Base-by-base conservation (phyloP, 2,888 invertebrate species). In the Argyresthia goedartella region DNA sequence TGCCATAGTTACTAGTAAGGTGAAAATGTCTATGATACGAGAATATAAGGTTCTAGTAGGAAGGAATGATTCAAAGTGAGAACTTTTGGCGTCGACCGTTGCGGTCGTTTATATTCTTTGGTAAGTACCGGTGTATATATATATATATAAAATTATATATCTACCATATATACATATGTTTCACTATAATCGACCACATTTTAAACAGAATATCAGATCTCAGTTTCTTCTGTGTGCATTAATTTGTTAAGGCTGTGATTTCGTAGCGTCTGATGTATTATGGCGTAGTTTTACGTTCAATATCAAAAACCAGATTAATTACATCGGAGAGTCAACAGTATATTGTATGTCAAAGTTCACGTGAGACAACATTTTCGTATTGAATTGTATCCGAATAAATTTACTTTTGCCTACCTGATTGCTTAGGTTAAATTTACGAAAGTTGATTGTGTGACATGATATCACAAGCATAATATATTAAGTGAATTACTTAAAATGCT, bases 211-310 rank as follows among this genome's bases (percentile, higher is more conserved):
- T 39, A 39, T 25, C 39, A 11, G 39, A 39, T 39, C 39, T 10
- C 39, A 39, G 39, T 39, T 35, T 60, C 64, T 64, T 61, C 67
- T 65, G 59, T 66, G 66, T 61, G 59, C 59, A 60, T 69, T 69
- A 64, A 62, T 62, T 60, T 65, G 63, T 74, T 72, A 65, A 61
- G 76, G 76, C 77, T 76, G 77, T 77, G 76, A 76, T 72, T 66
- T 63, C 61, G 56, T 61, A 59, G 53, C 54, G 60, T 67, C 62
- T 25, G 25, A 25, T 25, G 25, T 25, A 25, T 25, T 41, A 41
- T 10, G 11, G 13, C n/a, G 41, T 41, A 41, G 41, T 9, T 10
- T 41, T 41, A 41, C 25, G 25, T 25, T 25, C 25, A 25, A 25
- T 25, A 25, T 25, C 3, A 25, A 25, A 25, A 25, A 25, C 25